Conservation (phyloP, 2,113 vertebrate genomes). For the Vulpes vulpes region DNA sequence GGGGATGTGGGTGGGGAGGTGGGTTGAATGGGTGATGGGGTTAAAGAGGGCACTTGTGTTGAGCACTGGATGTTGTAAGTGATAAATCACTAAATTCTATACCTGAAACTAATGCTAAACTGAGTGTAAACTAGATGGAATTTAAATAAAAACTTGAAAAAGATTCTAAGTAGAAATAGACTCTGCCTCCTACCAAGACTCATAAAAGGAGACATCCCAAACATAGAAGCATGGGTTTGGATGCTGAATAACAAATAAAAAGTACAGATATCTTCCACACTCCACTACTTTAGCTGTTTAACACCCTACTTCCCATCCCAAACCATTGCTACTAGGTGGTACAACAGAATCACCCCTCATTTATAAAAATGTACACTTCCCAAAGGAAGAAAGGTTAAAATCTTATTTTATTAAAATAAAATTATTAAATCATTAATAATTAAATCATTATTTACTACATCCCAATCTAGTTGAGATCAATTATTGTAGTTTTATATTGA, state of each 20-base stretch:
- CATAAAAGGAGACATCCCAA: background rate
- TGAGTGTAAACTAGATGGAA: background rate
- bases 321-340: background rate
- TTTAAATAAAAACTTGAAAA: background rate
- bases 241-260: background rate
- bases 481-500: background rate
- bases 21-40: background rate
- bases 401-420: background rate
- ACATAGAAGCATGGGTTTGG: rapidly evolving
- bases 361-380: constrained; percentile 23
- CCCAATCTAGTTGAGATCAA: background rate
- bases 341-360: background rate
- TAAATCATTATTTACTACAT: background rate
- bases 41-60: background rate
- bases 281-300: background rate
- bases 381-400: background rate
- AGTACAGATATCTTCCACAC: background rate
- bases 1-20: background rate
- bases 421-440: no score
- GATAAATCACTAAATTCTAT: background rate
- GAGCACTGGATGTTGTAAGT: background rate
- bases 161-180: background rate
- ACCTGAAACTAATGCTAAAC: background rate
- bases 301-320: background rate
- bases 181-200: background rate